A percentile compares a stretch with the other conserved stretches of the same genome.
Conservation (phyloP, 2,888 invertebrate genomes). For the Halocaridina rubra region DNA sequence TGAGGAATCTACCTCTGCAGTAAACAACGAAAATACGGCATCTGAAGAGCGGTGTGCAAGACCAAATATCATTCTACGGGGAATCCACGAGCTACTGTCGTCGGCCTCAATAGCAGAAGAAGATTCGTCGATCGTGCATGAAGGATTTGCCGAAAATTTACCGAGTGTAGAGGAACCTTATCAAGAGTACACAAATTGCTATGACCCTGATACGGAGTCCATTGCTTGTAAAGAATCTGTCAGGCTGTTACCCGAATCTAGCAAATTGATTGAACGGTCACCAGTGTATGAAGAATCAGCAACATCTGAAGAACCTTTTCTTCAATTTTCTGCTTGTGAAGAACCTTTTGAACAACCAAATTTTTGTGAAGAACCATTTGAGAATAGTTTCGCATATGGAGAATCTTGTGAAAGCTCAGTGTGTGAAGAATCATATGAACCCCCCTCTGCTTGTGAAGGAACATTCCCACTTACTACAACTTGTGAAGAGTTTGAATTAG, state of each 20-base stretch:
- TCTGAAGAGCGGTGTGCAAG: background rate
- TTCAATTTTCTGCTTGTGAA: background rate
- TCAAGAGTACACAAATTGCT: too few species aligned
- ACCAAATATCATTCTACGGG: constrained; percentile 29
- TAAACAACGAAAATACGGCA: background rate
- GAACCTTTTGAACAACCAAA: background rate
- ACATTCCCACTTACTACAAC: too few species aligned
- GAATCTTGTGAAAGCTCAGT: too few species aligned
- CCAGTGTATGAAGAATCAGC: background rate
- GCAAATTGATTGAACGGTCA: background rate
- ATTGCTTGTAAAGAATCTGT: background rate
- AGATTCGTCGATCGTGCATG: too few species aligned
- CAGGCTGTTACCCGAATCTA: background rate
- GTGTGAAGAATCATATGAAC: too few species aligned
- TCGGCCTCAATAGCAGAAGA: too few species aligned
- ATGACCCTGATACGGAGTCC: too few species aligned
- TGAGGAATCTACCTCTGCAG: constrained; percentile 33
- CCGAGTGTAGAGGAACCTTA: too few species aligned
- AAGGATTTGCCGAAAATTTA: too few species aligned
- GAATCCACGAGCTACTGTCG: constrained; percentile 22
- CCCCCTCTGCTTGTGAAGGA: too few species aligned
- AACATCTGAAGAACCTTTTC: background rate
- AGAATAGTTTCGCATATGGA: too few species aligned
- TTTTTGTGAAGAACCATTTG: background rate
- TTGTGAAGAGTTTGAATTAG: too few species aligned